Evolutionary conservation across 2,888 invertebrate genomes (phyloP), one percentile per base, ranked within the genome.

Genomic region (Nomada ferruginata): DNA sequence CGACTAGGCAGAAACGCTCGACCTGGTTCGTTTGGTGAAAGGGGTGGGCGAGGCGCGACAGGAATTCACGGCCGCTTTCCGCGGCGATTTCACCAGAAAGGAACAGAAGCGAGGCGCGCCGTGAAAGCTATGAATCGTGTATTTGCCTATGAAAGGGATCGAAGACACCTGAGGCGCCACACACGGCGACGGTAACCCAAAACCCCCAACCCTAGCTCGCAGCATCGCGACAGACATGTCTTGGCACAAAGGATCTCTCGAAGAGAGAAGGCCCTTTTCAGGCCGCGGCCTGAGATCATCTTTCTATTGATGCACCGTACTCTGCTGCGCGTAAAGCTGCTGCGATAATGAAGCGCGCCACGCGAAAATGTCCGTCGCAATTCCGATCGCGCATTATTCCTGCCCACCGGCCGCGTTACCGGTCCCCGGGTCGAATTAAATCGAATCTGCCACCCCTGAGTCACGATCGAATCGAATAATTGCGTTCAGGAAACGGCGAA

Each of bases 121-220:
- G 82, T 84, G 87, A 86, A 89, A 89, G 87, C 89, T 84, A 85
- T 78, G 90, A 91, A 90, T 89, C 87, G 88, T 81, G 75, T 81
- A 90, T 92, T 93, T 91, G 90, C 91, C 90, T 92, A 92, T 92
- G 90, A 91, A 91, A 92, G 82, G 89, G 87, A 90, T 87, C 90
- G 88, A 88, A 90, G 92, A 93, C 92, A 92, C 92, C 91, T 91
- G 92, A 93, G 90, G 92, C 91, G 92, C 93, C 93, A 93, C 93
- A 93, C 93, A 93, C 93, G 91, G 91, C 88, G 93, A 88, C 74
- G 89, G 93, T 92, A 93, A 93, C 90, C 89, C 84, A 89, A 93
- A 91, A 93, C 92, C 80, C 84, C 72, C 80, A 65, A 75, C 84
- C 85, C 86, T 2, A 76, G 60, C 74, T 65, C 78, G 81, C 84